Conservation (phyloP, 2,797 vertebrate genomes). For the Dryobates pubescens region DNA sequence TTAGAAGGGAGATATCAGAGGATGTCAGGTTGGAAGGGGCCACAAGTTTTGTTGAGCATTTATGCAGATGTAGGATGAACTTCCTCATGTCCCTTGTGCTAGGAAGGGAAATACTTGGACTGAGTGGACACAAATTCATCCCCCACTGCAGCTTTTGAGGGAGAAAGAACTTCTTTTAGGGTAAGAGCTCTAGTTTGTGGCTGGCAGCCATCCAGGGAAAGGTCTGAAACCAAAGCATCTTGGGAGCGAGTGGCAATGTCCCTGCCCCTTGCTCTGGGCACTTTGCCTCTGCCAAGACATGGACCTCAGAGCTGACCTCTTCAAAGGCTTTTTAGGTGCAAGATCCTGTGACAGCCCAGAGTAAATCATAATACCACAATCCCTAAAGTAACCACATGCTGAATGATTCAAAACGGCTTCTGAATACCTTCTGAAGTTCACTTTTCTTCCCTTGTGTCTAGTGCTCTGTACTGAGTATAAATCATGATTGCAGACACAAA, state of each 20-base stretch:
- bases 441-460: background rate
- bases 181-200: background rate
- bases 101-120: background rate
- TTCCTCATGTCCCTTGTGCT: background rate
- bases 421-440: background rate
- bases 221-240: background rate
- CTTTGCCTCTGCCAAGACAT: background rate
- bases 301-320: background rate
- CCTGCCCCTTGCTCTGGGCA: background rate
- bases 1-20: background rate
- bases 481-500: slow-evolving; percentile 7
- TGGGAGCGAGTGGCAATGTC: background rate
- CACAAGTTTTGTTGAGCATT: background rate
- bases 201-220: background rate
- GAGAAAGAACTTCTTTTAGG: background rate
- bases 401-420: background rate
- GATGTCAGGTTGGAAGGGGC: no score
- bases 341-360: background rate
- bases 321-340: background rate
- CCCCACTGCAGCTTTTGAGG: background rate
- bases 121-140: background rate
- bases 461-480: background rate
- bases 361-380: background rate
- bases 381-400: background rate
- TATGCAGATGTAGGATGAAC: background rate